Conservation (phyloP, 2,797 vertebrate species). For the Brachyalestes nurse region DNA sequence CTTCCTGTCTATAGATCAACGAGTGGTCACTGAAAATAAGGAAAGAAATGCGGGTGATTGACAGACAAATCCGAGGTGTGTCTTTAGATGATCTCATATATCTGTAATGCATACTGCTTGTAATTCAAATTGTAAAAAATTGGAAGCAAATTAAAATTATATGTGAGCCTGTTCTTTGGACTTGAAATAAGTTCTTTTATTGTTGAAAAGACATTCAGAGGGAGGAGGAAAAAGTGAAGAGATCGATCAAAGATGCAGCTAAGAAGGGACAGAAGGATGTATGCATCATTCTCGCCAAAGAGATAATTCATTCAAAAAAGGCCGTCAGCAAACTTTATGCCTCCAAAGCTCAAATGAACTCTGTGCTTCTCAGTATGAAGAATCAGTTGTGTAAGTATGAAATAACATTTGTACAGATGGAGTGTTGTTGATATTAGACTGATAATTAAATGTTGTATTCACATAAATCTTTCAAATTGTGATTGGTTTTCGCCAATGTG, state of each 20-base stretch:
- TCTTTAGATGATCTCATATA: neutral
- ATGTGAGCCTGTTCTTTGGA: neutral
- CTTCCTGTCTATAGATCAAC: conserved; percentile 79
- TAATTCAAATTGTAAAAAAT: neutral
- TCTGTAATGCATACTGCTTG: neutral
- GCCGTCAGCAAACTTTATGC: conserved; percentile 92
- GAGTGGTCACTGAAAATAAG: conserved; percentile 89
- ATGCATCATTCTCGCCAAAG: conserved; percentile 92
- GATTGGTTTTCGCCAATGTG: neutral
- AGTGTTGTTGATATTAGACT: too few species aligned
- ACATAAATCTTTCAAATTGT: neutral
- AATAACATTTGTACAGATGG: neutral
- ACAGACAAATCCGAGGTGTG: conserved; percentile 97
- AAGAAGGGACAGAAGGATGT: conserved; percentile 95
- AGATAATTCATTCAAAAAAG: conserved; percentile 91
- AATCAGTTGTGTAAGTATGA: conserved; percentile 93
- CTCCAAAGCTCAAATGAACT: conserved; percentile 99
- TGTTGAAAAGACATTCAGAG: conserved; percentile 89
- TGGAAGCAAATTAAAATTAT: neutral
- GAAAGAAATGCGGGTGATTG: conserved; percentile 94
- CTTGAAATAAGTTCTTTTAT: neutral
- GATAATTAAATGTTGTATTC: neutral
- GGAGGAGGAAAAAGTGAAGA: conserved; percentile 96
- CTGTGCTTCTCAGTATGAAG: conserved; percentile 95
- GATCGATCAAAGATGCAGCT: conserved; percentile 95